Evolutionary conservation across 92 coral and sea anemone species (phyloP), one percentile per base, ranked within the genome.

Genomic region (Epizoanthus rinbou): DNA sequence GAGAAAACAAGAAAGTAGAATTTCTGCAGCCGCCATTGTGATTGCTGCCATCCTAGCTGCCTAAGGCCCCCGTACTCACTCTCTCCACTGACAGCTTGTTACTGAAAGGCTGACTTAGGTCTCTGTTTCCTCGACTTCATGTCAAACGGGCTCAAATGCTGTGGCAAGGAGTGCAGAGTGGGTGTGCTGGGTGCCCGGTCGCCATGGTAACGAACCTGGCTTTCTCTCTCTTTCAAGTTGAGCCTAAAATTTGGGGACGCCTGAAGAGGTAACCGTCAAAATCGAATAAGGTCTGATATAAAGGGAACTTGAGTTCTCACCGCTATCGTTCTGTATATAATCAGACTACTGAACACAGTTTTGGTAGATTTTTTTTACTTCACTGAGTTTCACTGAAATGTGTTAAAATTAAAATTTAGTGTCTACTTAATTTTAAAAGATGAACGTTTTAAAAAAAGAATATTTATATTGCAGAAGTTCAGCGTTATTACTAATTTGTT

Each of bases 71-170:
- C 3, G 43, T 37, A 37, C 43, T 37, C 43, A 3, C 43, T 3
- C 5, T 6, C 5, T 37, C 3, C 15, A 50, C 54, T 50, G 54
- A 10, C 13, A 50, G 60, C 53, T 50, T 14, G 14, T 78, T 41
- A 78, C 57, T 78, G 82, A 39, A 78, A 37, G 68, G 82, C 62
- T 7, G 82, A 78, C 18, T 78, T 78, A 11, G 82, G 82, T 62
- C 82, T 60, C 23, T 57, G 18, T 16, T 62, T 57, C 35, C 70
- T 62, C 8, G 82, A 19, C 23, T 39, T 58, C 54, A 76, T 11
- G 21, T 31, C 69, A 76, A 57, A 76, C 43, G 54, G 59, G 17
- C 64, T 74, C 35, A 59, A 5, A 3, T 64, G 69, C 41, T 33
- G 69, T 8, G 69, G 35, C 41, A 16, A 52, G n/a, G 28, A 57